Base-by-base conservation (phyloP, 2,888 invertebrate genomes). In the Hetaerina titia region DNA sequence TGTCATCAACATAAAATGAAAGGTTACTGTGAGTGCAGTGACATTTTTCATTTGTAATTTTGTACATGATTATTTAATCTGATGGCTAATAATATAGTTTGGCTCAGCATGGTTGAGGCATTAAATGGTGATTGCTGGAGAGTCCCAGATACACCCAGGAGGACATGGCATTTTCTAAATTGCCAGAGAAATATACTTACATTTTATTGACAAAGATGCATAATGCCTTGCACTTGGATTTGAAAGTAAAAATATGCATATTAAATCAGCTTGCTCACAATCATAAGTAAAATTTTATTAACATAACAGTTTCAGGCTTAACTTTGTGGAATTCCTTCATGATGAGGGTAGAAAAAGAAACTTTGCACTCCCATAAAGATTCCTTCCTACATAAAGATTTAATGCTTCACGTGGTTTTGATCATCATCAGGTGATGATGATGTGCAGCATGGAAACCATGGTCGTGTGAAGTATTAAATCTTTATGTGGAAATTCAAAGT, bases 241-340 rank as follows among this genome's bases (percentile, higher is more conserved):
- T 81, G 8, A 81, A 31, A 31, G 25, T 11, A 22, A 31, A 22
- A 13, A 81, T 31, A 22, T 89, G n/a, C 22, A 89, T 89, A 58
- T 11, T 56, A 15, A 22, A 64, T 19, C 57, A 45, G 56, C 92
- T 92, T 92, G 64, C 69, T 92, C 92, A 92, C 92, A 92, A 92
- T 92, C 64, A 92, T 92, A 90, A 90, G 64, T 92, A 63, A 69
- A 56, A 69, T 92, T 69, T n/a, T n/a, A n/a, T n/a, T n/a, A n/a
- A n/a, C n/a, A n/a, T n/a, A n/a, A n/a, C n/a, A n/a, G n/a, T n/a
- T n/a, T n/a, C n/a, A n/a, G n/a, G n/a, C n/a, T n/a, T n/a, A n/a
- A n/a, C n/a, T n/a, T n/a, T n/a, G n/a, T n/a, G n/a, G n/a, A n/a
- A n/a, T n/a, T n/a, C n/a, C n/a, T n/a, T n/a, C n/a, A n/a, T n/a